These are phyloP conservation scores for Galerucella nymphaeae DNA, from an alignment of 2,888 invertebrate genomes.

Conservation along the genomic window DNA sequence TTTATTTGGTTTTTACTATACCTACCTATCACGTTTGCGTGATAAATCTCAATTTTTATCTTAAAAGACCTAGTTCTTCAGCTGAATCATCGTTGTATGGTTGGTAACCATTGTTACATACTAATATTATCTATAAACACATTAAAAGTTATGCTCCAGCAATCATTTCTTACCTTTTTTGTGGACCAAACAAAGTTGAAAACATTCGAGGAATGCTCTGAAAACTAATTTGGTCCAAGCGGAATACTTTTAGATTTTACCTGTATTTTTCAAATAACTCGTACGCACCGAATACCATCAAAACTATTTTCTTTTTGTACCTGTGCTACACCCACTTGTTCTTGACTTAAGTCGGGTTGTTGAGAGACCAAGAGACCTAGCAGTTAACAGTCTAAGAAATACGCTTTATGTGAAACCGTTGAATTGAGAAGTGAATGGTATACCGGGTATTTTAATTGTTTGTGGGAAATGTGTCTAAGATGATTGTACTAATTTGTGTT, in stretches of 20 bases:
- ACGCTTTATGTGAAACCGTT: slow-evolving; percentile 6
- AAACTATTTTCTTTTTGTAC: slow-evolving; percentile 51
- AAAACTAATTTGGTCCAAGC: slow-evolving; percentile 55
- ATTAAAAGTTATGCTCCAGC: slow-evolving; percentile 46
- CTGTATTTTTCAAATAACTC: slow-evolving; percentile 13
- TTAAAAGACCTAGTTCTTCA: too few relatives aligned
- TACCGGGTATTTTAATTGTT: slow-evolving; percentile 12
- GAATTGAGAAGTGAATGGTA: neutral
- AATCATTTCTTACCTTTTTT: slow-evolving; percentile 50
- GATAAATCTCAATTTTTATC: too few relatives aligned
- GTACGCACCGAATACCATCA: slow-evolving; percentile 34
- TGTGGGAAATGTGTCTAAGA: slow-evolving; percentile 2
- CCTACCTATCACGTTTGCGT: too few relatives aligned
- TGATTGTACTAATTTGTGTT: neutral
- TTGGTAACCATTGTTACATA: neutral
- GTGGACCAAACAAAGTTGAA: slow-evolving; percentile 36
- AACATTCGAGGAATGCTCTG: slow-evolving; percentile 55
- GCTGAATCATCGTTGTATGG: too few relatives aligned
- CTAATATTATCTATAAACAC: slow-evolving; percentile 34
- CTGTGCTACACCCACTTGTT: slow-evolving; percentile 56
- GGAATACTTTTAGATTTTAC: slow-evolving; percentile 55
- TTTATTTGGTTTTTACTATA: too few relatives aligned
- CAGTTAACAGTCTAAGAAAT: slow-evolving; percentile 12
- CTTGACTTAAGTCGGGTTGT: slow-evolving; percentile 40
- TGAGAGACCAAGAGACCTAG: slow-evolving; percentile 14